Evolutionary conservation across 2,888 invertebrate species (phyloP), one percentile per base, ranked within the genome.

Genomic region (Mythimna albipuncta): DNA sequence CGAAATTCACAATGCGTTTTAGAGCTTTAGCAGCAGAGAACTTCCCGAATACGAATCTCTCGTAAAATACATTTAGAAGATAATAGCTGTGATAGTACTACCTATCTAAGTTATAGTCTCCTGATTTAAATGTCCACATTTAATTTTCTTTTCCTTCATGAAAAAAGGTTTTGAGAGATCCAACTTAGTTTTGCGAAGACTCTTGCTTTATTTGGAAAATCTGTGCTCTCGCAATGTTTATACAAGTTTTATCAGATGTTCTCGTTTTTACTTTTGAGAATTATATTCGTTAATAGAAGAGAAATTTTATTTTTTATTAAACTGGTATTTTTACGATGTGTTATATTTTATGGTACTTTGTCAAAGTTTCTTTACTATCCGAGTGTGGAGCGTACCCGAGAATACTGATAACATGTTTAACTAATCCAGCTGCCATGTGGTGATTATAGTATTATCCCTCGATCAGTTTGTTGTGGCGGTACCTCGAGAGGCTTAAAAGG

Each of bases 1-100:
- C 75, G 85, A 89, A 90, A 87, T 88, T 85, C 86, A 88, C 88
- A 88, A 88, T 88, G 86, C 85, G 84, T 89, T 89, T 87, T 74
- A 83, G 76, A 85, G 79, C 76, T 69, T 69, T 72, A 74, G 75
- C 64, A 70, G 63, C 64, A 72, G 62, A 72, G 66, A 77, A 72
- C 21, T 69, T 61, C 71, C 73, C 64, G 81, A 77, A 77, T n/a
- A 72, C 70, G 19, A 70, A 71, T 76, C 66, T 74, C 67, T 74
- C 71, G 69, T 84, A 68, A 81, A 83, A 79, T 54, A 72, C 76
- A 79, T 82, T 83, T 79, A 70, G 70, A 74, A 76, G 67, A 79
- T 79, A 82, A 79, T 74, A 72, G 79, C 68, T 19, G 9, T 26
- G 71, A 83, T 83, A 81, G 65, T 72, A 26, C 26, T 26, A 38